A percentile compares a stretch with the other conserved stretches of the same genome.
These are phyloP conservation scores for Melieria omissa DNA, from an alignment of 2,888 invertebrate genomes.

Conservation along the genomic window DNA sequence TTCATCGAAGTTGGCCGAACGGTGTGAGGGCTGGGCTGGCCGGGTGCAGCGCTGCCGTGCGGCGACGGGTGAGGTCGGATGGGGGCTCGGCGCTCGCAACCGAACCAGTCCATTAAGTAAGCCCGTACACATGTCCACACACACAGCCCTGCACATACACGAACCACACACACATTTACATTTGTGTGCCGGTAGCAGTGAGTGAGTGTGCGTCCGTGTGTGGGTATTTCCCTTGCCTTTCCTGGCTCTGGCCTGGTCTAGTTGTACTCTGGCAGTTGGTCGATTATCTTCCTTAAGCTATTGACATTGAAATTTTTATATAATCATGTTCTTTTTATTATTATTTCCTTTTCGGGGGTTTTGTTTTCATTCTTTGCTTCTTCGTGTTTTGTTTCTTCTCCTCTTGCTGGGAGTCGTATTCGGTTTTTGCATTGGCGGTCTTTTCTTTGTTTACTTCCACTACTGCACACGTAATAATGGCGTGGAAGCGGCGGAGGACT, in stretches of 20 bases:
- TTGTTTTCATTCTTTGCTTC: background rate
- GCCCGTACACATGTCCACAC: too few species aligned
- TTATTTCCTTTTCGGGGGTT: background rate
- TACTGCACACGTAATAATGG: background rate
- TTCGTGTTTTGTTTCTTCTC: background rate
- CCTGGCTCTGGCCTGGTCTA: slow-evolving; percentile 3
- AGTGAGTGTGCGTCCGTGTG: too few species aligned
- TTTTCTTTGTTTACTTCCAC: background rate
- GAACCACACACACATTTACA: too few species aligned
- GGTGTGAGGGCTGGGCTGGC: slow-evolving; percentile 13
- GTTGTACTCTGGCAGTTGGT: slow-evolving; percentile 42
- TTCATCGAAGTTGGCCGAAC: too few species aligned
- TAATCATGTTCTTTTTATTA: slow-evolving; percentile 34
- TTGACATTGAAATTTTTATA: slow-evolving; percentile 48
- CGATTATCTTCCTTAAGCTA: slow-evolving; percentile 47
- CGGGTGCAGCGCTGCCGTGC: background rate
- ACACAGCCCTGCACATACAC: too few species aligned
- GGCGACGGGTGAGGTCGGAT: background rate
- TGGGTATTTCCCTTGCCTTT: too few species aligned
- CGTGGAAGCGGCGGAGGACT: background rate
- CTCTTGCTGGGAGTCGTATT: background rate
- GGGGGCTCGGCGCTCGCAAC: background rate
- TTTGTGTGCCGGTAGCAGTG: too few species aligned
- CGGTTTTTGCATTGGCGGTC: too few species aligned
- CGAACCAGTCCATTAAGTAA: background rate